Base-by-base conservation (phyloP, 2,797 vertebrate genomes). In the Eutrigla gurnardus region DNA sequence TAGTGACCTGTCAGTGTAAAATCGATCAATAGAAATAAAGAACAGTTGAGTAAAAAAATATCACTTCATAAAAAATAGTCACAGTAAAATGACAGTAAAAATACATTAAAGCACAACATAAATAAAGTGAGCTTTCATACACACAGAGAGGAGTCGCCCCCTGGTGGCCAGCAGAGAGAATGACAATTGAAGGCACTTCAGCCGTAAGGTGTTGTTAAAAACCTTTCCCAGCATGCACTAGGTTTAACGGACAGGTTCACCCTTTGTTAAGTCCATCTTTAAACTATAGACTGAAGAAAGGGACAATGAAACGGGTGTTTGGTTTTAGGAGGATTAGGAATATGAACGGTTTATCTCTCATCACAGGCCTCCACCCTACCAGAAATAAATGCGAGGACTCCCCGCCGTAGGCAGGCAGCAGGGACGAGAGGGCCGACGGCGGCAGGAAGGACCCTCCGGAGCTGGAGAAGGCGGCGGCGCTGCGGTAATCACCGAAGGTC, bases 331-430 rank as follows among this genome's bases (percentile, higher is more conserved):
- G 25, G 25, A 25, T 25, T 25, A 25, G 25, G 25, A 25, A 25
- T 25, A 25, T 25, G 25, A 25, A 25, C 25, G 25, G 25, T 25
- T 25, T 25, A 25, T 25, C 25, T 25, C 25, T 25, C 25, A 25
- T 25, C 52, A 13, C 42, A 57, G 40, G 40, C 15, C 10, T 17
- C 36, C 10, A 0, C 13, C 85, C 92, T 95, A 99, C 98, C 89
- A 96, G 91, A 12, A 96, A 91, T 6, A 96, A 81, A 80, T 95
- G 96, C 0, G 96, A 81, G 2, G 96, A 82, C 75, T 99, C 97
- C 1, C 83, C 83, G 4, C 95, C 83, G 83, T 97, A 97, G 10
- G 95, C 90, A 3, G 96, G 93, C 1, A 96, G 91, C 86, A 97
- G 91, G 17, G 96, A 95, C 0, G 96, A 94, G 2, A 97, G 86